These are phyloP conservation scores for Serinus canaria DNA, from an alignment of 2,113 vertebrate genomes.

Conservation along the genomic window DNA sequence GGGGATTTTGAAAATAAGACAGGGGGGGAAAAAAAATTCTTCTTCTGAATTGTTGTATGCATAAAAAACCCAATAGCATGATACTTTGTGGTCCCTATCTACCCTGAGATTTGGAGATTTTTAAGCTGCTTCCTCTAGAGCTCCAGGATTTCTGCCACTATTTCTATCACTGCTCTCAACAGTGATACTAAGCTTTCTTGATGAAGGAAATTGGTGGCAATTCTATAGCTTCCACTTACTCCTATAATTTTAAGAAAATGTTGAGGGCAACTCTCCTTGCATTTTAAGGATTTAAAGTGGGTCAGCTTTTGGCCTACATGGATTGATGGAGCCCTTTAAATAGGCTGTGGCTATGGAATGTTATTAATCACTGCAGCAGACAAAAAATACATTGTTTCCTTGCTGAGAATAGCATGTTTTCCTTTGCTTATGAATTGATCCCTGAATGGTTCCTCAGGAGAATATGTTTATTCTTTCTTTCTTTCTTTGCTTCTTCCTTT, in stretches of 20 bases:
- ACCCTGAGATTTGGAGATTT: neutral
- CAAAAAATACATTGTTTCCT: conserved; percentile 59
- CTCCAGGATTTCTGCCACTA: neutral
- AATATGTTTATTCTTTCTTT: neutral
- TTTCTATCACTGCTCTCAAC: neutral
- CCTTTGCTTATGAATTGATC: conserved; percentile 72
- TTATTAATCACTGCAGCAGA: conserved; percentile 68
- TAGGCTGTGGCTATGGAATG: neutral
- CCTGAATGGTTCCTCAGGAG: conserved; percentile 48
- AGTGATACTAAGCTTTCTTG: neutral
- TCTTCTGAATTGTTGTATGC: neutral
- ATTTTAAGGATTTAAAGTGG: conserved; percentile 33
- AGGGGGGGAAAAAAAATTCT: neutral
- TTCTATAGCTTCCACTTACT: neutral
- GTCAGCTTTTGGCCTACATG: conserved; percentile 39
- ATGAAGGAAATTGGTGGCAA: neutral
- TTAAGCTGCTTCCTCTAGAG: neutral
- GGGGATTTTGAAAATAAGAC: neutral
- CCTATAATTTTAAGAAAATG: neutral
- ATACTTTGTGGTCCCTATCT: neutral
- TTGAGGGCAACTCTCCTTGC: neutral
- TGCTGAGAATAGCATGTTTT: conserved; percentile 74
- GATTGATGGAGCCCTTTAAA: conserved; percentile 63
- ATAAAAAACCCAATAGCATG: neutral
- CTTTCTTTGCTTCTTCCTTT: neutral